Conservation (phyloP, 2,113 vertebrate genomes). For the Heloderma charlesbogerti region DNA sequence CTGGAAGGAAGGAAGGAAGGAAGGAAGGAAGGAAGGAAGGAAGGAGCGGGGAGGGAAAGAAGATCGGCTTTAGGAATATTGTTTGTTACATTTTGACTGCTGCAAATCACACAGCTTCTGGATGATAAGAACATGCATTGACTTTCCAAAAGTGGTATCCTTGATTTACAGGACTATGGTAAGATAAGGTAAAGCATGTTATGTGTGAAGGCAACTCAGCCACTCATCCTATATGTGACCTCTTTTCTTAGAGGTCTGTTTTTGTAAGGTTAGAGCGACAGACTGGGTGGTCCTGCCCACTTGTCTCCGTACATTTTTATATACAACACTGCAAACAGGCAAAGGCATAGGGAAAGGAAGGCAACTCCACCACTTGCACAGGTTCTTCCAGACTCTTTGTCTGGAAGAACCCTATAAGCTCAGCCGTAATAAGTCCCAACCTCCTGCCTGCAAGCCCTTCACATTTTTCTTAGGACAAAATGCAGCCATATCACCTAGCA, state of each 20-base stretch:
- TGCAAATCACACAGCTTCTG: neutral
- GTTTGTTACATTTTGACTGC: no score
- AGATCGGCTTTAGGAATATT: neutral
- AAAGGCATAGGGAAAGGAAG: neutral
- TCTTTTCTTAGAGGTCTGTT: neutral
- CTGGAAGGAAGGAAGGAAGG: slow-evolving; percentile 65
- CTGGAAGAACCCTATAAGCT: no score
- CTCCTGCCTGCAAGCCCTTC: neutral
- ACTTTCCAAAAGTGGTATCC: no score
- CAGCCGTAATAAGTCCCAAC: neutral
- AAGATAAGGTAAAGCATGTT: no score
- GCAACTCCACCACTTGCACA: neutral
- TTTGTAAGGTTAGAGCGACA: neutral
- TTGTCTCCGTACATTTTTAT: neutral
- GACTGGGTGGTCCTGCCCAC: neutral
- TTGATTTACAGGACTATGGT: neutral
- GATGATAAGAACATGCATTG: neutral
- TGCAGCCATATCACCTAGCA: neutral
- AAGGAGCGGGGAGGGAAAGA: neutral
- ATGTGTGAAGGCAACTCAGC: neutral
- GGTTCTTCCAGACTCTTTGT: neutral
- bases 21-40: neutral
- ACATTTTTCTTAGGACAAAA: neutral
- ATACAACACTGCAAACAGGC: neutral
- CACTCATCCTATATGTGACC: neutral